phyloP scores from a whole-genome alignment of 1,140 invertebrate genomes.

The Temnothorax longispinosus region DNA sequence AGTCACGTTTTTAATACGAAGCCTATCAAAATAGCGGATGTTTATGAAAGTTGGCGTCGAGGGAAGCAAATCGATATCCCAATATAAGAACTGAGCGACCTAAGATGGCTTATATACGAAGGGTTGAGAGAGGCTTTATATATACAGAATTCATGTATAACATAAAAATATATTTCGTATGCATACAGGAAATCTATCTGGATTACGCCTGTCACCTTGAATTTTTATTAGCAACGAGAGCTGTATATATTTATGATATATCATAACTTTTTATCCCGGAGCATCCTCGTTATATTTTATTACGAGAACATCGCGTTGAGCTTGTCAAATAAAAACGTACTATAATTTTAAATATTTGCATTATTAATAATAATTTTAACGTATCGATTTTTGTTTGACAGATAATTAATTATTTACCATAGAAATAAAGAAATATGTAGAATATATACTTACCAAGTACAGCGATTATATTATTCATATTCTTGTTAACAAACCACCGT shows the following conservation, averaged over 20 bases:
- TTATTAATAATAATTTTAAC: neutral
- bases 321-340: neutral
- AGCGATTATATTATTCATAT: slow-evolving; percentile 34
- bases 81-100: slow-evolving; percentile 41
- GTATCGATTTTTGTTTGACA: neutral
- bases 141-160: slow-evolving; percentile 20
- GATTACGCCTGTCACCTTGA: slow-evolving; percentile 30
- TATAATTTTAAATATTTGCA: slow-evolving; percentile 17
- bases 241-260: slow-evolving; percentile 2
- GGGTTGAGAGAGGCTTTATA: neutral
- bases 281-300: neutral
- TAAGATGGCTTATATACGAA: slow-evolving; percentile 21
- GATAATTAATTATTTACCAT: slow-evolving; percentile 4
- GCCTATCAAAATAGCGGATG: neutral
- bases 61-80: slow-evolving; percentile 29
- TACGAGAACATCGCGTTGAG: slow-evolving; percentile 5
- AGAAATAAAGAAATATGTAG: slow-evolving; percentile 12
- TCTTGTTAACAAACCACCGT: slow-evolving; percentile 50
- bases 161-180: slow-evolving; percentile 41
- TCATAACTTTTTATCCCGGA: slow-evolving; percentile 5
- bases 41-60: slow-evolving; percentile 25
- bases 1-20: slow-evolving; percentile 15
- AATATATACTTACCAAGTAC: slow-evolving; percentile 51
- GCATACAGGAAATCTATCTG: slow-evolving; percentile 31
- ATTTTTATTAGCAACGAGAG: slow-evolving; percentile 42